Percentiles rank a stretch among this genome's conserved stretches.
Evolutionary conservation across 2,113 vertebrate genomes (phyloP).

Genomic region (Anoplopoma fimbria): DNA sequence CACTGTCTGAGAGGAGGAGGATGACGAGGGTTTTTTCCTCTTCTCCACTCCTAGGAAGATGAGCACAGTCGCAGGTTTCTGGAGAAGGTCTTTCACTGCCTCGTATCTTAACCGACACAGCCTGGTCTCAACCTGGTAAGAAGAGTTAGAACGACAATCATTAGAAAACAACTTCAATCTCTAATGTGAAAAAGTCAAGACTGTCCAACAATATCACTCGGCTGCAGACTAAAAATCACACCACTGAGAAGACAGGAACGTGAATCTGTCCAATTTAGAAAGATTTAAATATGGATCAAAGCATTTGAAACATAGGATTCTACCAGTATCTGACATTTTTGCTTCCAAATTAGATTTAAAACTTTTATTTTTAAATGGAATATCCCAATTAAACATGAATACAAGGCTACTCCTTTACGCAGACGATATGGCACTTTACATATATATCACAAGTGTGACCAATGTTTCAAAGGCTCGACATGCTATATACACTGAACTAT

Average conservation of each 20-base stretch:
- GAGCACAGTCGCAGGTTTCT: constrained; percentile 77
- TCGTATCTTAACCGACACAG: constrained; percentile 84
- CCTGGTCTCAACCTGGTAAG: constrained; percentile 72
- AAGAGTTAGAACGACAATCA: neutral
- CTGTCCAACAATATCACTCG: neutral
- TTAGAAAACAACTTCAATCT: neutral
- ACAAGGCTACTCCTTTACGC: neutral
- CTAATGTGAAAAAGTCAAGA: neutral
- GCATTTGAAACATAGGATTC: neutral
- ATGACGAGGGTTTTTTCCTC: constrained; percentile 43
- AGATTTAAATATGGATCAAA: no score
- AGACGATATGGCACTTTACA: neutral
- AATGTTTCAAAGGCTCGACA: no score
- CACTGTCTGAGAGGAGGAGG: constrained; percentile 30
- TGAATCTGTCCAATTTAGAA: neutral
- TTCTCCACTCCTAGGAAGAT: constrained; percentile 94
- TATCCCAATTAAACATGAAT: neutral
- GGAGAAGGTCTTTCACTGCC: constrained; percentile 83
- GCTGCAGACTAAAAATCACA: no score
- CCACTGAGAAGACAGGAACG: no score
- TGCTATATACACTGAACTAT: no score
- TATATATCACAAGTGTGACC: no score
- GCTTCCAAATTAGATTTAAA: neutral
- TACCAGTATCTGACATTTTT: neutral
- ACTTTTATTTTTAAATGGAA: neutral